Evolutionary conservation across 2,888 invertebrate species (phyloP), one percentile per base, ranked within the genome.

Genomic region (Leptopilina syphax): DNA sequence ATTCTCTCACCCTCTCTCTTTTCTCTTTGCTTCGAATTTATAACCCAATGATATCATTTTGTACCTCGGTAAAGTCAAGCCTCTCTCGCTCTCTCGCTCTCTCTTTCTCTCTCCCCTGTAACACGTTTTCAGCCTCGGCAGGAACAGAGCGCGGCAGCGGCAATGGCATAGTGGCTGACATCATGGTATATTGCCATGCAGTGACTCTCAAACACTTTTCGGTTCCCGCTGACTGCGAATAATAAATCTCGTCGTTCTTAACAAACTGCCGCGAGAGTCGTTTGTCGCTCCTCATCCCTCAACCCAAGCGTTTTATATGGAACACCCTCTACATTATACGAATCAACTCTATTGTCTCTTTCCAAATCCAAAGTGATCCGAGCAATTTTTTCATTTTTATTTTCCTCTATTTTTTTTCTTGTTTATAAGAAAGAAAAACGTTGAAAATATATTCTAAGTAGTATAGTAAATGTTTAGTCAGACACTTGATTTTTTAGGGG

Each of bases 41-140:
- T 90, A 90, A 90, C 91, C 90, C 91, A 91, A 91, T 91, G 91
- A 91, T 91, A 91, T 90, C 90, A 91, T 91, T 91, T 91, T 91
- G 90, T 91, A 89, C 89, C 90, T 89, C 86, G 85, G 88, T 86
- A 86, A 88, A 91, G 88, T 89, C 90, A 87, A 89, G 87, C 90
- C 88, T 89, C 3, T 34, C 34, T 34, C 34, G 1, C 34, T 34
- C 34, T 34, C 34, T 34, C 2, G 0, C 27, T 27, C 27, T 27
- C 27, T 27, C 27, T 27, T 3, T 27, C 27, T 27, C 27, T 27
- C 27, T 34, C 87, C 88, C 89, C 88, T 87, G 84, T 83, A 81
- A 27, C 50, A 86, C 50, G 50, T 50, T 84, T 83, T 84, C 86
- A 81, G 86, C 86, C 86, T 85, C 85, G 86, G 85, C 84, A 85